Base-by-base conservation (phyloP, 1,140 invertebrate species). In the Trachymyrmex septentrionalis region DNA sequence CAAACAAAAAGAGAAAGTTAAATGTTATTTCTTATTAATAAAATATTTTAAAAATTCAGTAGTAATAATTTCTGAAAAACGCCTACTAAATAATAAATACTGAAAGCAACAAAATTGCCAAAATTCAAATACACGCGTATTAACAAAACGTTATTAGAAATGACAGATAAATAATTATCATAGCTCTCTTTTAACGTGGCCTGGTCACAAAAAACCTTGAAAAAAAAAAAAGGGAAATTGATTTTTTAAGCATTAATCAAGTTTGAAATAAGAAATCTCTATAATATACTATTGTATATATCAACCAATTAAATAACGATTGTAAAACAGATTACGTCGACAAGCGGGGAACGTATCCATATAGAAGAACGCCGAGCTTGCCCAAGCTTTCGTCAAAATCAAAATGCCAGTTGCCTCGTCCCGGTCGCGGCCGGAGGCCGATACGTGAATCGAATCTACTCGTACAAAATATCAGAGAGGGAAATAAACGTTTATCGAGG, bases 401-500 rank as follows among this genome's bases (percentile, higher is more conserved):
- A 9, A 61, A 73, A 73, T 82, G 67, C 19, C 24, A 81, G 21
- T 81, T 81, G 55, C 16, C 50, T 73, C 38, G 59, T 38, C 71
- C 27, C 14, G 38, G 9, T 10, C 2, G 9, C 38, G 9, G 38
- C 9, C 38, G 19, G 73, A 67, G 80, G 55, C 59, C 34, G 78
- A 69, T 75, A 87, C 69, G 71, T 76, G 63, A 69, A n/a, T 48
- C 44, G 27, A 76, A 71, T 44, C 6, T 34, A 10, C 50, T 14
- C 27, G 73, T 16, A 34, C 38, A 64, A 66, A 53, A 82, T 59
- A 34, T 85, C 64, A 64, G 72, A 57, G 66, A 48, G 72, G 75
- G 19, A 66, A 50, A 85, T 64, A 88, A 81, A 88, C 71, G 73
- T 64, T 76, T 86, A 86, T 88, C 71, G 72, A 80, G 61, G 57